Conservation (phyloP, 2,113 vertebrate genomes). For the Dromiciops gliroides region DNA sequence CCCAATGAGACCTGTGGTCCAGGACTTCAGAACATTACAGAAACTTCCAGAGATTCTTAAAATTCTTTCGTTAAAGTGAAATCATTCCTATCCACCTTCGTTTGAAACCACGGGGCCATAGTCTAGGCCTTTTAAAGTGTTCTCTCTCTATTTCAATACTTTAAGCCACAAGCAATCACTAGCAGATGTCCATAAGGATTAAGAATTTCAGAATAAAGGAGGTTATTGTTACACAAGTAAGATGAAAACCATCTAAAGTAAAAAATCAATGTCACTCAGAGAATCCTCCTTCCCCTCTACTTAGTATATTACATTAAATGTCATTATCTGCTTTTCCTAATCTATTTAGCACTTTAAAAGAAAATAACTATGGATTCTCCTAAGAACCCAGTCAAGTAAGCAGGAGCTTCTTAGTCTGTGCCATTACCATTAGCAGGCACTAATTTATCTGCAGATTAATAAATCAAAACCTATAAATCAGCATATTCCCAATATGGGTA, state of each 20-base stretch:
- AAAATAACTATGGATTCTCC: conserved; percentile 19
- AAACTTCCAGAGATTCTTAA: conserved; percentile 42
- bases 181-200: conserved; percentile 63
- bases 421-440: conserved; percentile 36
- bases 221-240: conserved; percentile 36
- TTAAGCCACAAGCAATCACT: conserved; percentile 27
- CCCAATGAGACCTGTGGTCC: neutral
- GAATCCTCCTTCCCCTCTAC: conserved; percentile 40
- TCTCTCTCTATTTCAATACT: conserved; percentile 53
- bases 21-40: conserved; percentile 41
- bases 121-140: conserved; percentile 56
- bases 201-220: conserved; percentile 55
- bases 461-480: conserved; percentile 26
- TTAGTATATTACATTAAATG: conserved; percentile 44
- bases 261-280: conserved; percentile 74
- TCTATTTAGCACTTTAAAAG: conserved; percentile 58
- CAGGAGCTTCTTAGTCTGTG: conserved; percentile 26
- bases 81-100: conserved; percentile 43
- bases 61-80: conserved; percentile 53
- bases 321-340: conserved; percentile 65
- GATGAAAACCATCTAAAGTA: conserved; percentile 59
- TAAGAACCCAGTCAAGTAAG: conserved; percentile 38
- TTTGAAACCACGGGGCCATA: conserved; percentile 42
- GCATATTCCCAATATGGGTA: conserved; percentile 39
- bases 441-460: conserved; percentile 41